Base-by-base conservation (phyloP, 1,140 invertebrate species). In the Bicyclus anynana region DNA sequence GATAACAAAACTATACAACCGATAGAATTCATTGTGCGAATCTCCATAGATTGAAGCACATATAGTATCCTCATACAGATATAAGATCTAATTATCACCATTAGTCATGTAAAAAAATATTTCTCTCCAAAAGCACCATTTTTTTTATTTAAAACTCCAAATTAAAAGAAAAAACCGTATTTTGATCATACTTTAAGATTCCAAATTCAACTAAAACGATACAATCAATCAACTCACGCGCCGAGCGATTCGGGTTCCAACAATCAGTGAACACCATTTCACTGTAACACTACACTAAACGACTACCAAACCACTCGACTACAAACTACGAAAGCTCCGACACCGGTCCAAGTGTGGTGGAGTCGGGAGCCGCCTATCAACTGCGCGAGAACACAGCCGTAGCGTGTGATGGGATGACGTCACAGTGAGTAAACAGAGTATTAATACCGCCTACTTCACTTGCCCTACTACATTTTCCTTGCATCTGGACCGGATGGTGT, bases 231-330 rank as follows among this genome's bases (percentile, higher is more conserved):
- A 16, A 76, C 69, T 72, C 56, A 73, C 69, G 59, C 10, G 62
- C 54, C 10, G 71, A 35, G 50, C 74, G 77, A 52, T 47, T 67
- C 5, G 69, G 69, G 27, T 56, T 76, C 72, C 74, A 83, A 50
- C 82, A 85, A 53, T 85, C 82, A 17, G 73, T 75, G 42, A 85
- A 85, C 20, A 83, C 81, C 81, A 84, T 71, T 37, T 46, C 50
- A 54, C 23, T 12, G 23, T n/a, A 6, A 49, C 48, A 42, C 47
- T 48, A 40, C 7, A 29, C 20, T 2, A 17, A 29, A 20, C 29
- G 27, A 38, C 37, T 38, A 38, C 16, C 37, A 16, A 38, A 38
- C 3, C 29, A 33, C 29, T 33, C 3, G 3, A 33, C 10, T 12
- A 1, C 10, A 7, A 33, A 33, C 29, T 6, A 4, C 5, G 2